Percentiles rank a stretch among this genome's conserved stretches.
Conservation (phyloP, 2,113 vertebrate species). For the Peromyscus polionotus region DNA sequence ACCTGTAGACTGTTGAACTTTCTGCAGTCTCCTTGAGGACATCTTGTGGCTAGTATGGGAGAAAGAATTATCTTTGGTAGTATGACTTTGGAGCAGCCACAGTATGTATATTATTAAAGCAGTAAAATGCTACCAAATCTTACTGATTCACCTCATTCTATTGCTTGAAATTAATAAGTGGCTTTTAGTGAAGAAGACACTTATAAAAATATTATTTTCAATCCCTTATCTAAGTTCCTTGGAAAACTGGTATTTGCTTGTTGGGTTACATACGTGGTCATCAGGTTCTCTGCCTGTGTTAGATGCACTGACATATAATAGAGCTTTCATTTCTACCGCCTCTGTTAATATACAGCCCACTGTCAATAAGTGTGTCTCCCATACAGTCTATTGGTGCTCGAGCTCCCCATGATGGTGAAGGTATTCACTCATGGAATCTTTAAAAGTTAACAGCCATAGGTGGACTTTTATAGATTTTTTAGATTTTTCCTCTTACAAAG, state of each 20-base stretch:
- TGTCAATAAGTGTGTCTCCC: neutral
- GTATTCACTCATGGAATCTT: neutral
- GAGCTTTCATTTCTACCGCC: neutral
- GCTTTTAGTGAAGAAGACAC: neutral
- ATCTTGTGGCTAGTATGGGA: neutral
- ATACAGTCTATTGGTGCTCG: neutral
- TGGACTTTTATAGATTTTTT: constrained; percentile 50
- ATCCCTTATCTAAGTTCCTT: neutral
- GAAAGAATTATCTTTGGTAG: constrained; percentile 18
- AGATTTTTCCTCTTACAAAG: constrained; percentile 7
- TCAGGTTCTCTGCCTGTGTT: neutral
- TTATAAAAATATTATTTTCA: constrained; percentile 33
- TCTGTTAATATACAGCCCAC: neutral
- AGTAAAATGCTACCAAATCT: constrained; percentile 5
- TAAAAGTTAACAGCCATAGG: neutral
- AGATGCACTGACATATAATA: neutral
- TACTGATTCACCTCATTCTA: neutral
- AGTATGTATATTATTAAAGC: neutral
- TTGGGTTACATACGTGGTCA: neutral
- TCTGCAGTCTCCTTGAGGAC: neutral
- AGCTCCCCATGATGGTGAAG: neutral
- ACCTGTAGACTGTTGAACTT: neutral
- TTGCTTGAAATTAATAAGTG: constrained; percentile 24
- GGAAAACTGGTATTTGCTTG: neutral
- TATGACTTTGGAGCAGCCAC: neutral